Evolutionary conservation across 2,888 invertebrate species (phyloP), one percentile per base, ranked within the genome.

Genomic region (Oasisia sp.): DNA sequence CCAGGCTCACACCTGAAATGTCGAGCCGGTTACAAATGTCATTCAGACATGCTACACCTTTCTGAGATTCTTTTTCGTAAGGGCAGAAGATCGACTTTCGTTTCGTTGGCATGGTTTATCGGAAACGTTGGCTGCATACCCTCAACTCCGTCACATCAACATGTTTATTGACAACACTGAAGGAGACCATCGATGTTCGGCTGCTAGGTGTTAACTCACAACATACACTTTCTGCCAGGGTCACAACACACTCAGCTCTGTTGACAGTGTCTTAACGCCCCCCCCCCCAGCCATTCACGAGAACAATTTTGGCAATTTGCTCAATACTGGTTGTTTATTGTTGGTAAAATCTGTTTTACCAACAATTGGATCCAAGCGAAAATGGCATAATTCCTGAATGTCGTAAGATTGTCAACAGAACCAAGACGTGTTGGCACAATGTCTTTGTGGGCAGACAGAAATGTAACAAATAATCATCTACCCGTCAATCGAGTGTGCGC

Each of bases 401-500:
- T 74, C 7, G n/a, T 27, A 74, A 74, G 14, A 19, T 74, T 7
- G 74, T 74, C 74, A 74, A 74, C 74, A 74, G 74, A n/a, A 27
- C 74, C 74, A 19, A 74, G 74, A 74, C 74, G 27, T 74, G 5
- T 74, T 74, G 74, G 74, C 74, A 19, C 74, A 74, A n/a, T 74
- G 74, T 74, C 74, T 74, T 74, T n/a, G 74, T 74, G n/a, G 74
- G 74, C 74, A 74, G 74, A 74, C 74, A 74, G 74, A 74, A 74
- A 74, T 74, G 74, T 74, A 74, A 74, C 74, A 74, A 74, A 74
- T 74, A 74, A 74, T 74, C 74, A 74, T 74, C 74, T 74, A 74
- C 27, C 74, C n/a, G 74, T 74, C 74, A 74, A 74, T 74, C 50
- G 27, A 19, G 74, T 74, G 74, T n/a, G 74, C n/a, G 7, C 7